Evolutionary conservation across 2,888 invertebrate genomes (phyloP).

Genomic region (Andrena bicolor): DNA sequence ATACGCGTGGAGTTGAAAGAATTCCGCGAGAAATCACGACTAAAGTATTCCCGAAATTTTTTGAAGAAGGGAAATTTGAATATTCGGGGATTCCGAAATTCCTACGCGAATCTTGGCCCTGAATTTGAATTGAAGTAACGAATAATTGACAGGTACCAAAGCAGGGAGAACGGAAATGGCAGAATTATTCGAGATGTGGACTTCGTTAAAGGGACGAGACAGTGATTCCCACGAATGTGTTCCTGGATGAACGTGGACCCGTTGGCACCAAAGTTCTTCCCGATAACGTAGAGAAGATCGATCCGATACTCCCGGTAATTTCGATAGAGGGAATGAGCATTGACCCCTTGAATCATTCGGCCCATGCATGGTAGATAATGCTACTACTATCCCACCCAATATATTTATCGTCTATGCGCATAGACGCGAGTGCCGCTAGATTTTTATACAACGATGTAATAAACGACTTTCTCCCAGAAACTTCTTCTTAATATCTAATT

Average conservation of each 20-base stretch:
- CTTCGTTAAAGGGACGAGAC: constrained; percentile 2
- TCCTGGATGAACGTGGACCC: constrained; percentile 35
- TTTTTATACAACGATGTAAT: constrained; percentile 52
- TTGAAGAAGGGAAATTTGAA: too few species aligned
- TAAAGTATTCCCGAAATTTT: too few species aligned
- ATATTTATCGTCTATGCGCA: constrained; percentile 28
- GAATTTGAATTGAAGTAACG: neutral
- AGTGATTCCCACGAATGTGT: constrained; percentile 12
- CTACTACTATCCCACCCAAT: constrained; percentile 37
- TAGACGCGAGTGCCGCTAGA: constrained; percentile 29
- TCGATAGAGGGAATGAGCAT: constrained; percentile 46
- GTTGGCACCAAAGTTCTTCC: constrained; percentile 18
- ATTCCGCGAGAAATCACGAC: too few species aligned
- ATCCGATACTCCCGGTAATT: constrained; percentile 48
- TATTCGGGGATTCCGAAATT: too few species aligned
- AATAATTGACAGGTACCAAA: constrained; percentile 26
- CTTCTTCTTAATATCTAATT: constrained; percentile 17
- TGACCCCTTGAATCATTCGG: constrained; percentile 45
- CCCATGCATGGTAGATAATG: constrained; percentile 59
- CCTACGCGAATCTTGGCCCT: neutral
- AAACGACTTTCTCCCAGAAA: constrained; percentile 48
- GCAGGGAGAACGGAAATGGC: neutral
- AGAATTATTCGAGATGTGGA: constrained; percentile 1
- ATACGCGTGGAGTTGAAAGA: too few species aligned
- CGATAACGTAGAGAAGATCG: constrained; percentile 22